phyloP scores from a whole-genome alignment of 2,797 vertebrate genomes.

The Perodicticus potto region DNA sequence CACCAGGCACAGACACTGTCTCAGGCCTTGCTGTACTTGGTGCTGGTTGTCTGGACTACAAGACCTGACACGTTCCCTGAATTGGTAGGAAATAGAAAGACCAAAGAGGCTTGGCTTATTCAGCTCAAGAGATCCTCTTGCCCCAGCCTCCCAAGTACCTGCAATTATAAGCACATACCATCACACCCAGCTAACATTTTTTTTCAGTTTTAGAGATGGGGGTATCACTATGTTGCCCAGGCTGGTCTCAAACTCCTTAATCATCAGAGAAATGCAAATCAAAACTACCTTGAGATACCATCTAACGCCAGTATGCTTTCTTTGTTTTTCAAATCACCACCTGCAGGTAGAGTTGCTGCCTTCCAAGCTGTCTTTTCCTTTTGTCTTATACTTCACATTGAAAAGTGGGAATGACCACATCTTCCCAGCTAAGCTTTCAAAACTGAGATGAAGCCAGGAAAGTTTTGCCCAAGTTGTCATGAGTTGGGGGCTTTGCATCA shows the following conservation, averaged over 20 bases:
- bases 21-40: rapidly evolving
- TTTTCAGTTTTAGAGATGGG: too few species aligned
- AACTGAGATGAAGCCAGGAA: constrained; percentile 56
- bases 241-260: neutral
- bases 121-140: too few species aligned
- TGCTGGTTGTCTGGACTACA: too few species aligned
- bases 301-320: too few species aligned
- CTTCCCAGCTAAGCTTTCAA: constrained; percentile 54
- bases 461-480: constrained; percentile 40
- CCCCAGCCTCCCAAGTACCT: too few species aligned
- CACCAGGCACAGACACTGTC: rapidly evolving
- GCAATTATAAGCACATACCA: too few species aligned
- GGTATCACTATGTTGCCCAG: too few species aligned
- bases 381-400: neutral
- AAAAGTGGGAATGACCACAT: neutral
- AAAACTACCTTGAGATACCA: too few species aligned
- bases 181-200: too few species aligned
- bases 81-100: neutral
- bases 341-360: neutral
- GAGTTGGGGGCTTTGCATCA: constrained; percentile 4
- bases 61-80: neutral
- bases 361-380: neutral
- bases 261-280: too few species aligned
- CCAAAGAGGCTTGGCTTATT: neutral
- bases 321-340: too few species aligned